Evolutionary conservation across 2,113 vertebrate genomes (phyloP).

Genomic region (Aix galericulata): DNA sequence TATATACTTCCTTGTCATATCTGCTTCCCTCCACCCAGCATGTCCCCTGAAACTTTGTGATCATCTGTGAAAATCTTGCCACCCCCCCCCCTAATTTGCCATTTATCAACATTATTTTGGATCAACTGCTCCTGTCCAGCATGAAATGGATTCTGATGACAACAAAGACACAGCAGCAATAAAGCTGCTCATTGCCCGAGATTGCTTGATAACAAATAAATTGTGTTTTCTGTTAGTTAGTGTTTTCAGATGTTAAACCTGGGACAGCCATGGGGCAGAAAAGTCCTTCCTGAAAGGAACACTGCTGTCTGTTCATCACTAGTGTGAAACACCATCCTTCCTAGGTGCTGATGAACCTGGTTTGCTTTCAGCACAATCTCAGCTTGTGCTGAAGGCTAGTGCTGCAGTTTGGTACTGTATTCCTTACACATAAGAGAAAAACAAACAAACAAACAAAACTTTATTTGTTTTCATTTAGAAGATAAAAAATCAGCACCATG

Average conservation of each 20-base stretch:
- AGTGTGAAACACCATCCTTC: background rate
- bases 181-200: background rate
- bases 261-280: background rate
- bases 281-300: background rate
- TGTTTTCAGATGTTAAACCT: background rate
- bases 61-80: background rate
- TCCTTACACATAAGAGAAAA: background rate
- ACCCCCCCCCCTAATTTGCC: background rate
- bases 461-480: constrained; percentile 22
- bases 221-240: background rate
- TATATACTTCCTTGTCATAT: background rate
- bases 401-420: background rate
- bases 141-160: constrained; percentile 12
- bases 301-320: background rate
- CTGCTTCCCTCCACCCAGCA: background rate
- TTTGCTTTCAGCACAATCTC: background rate
- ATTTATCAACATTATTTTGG: background rate
- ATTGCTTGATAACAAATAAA: constrained; percentile 28
- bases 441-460: background rate
- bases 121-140: background rate
- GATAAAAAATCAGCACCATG: background rate
- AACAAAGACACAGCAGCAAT: background rate
- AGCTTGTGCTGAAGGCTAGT: background rate
- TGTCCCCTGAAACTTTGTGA: background rate
- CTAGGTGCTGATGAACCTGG: background rate